Conservation (phyloP, 2,888 invertebrate species). For the Drosophila seclusa region DNA sequence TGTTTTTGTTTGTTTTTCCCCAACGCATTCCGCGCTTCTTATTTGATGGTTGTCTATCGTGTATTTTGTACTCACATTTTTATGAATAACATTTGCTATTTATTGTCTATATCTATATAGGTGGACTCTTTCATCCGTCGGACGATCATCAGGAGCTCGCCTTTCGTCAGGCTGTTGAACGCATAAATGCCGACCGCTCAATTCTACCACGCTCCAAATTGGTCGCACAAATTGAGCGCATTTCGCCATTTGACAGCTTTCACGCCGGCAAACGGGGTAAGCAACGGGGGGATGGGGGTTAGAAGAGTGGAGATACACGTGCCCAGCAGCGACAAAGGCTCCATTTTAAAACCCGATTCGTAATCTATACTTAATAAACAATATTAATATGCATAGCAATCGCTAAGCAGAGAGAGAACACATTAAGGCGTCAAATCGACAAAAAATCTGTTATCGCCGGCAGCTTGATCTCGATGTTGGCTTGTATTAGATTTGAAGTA, state of each 20-base stretch:
- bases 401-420: neutral
- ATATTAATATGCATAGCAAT: neutral
- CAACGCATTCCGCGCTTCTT: neutral
- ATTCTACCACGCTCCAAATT: constrained; percentile 94
- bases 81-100: constrained; percentile 17
- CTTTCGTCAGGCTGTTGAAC: constrained; percentile 96
- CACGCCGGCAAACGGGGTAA: constrained; percentile 97
- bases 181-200: constrained; percentile 93
- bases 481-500: neutral
- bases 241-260: constrained; percentile 96
- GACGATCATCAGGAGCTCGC: constrained; percentile 96
- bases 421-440: neutral
- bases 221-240: constrained; percentile 94
- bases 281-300: constrained; percentile 18
- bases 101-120: constrained; percentile 84
- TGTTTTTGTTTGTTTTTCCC: constrained; percentile 47
- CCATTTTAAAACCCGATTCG: neutral
- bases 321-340: neutral
- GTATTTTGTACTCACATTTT: neutral
- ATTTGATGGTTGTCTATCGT: neutral
- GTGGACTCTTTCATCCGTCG: constrained; percentile 94
- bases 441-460: neutral
- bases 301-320: neutral
- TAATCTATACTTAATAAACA: neutral
- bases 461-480: neutral